Conservation (phyloP, 2,113 vertebrate genomes). For the Ceyx melanurus region DNA sequence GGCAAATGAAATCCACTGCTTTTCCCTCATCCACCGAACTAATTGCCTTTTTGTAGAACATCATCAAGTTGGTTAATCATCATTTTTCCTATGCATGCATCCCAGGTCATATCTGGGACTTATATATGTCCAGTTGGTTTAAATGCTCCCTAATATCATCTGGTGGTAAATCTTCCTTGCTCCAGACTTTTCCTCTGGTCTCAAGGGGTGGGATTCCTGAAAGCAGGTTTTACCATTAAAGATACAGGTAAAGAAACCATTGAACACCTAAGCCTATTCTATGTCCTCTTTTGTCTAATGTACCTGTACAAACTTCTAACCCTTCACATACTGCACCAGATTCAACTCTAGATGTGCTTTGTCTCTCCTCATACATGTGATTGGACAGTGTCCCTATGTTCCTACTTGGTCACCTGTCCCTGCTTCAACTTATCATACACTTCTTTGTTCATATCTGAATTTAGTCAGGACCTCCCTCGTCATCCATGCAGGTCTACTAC, state of each 20-base stretch:
- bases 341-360: not conserved
- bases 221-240: not conserved
- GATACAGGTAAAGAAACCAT: not conserved
- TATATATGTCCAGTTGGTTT: not conserved
- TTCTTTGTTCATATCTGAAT: not conserved
- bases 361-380: not conserved
- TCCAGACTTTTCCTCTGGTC: not conserved
- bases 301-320: not conserved
- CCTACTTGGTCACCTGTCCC: not conserved
- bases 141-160: not conserved
- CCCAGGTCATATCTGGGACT: not conserved
- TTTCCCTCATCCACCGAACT: not conserved
- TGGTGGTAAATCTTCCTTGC: not conserved
- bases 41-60: not conserved
- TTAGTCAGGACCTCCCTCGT: not conserved
- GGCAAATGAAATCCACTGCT: not conserved
- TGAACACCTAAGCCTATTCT: not conserved
- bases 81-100: not conserved
- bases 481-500: not conserved
- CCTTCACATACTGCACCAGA: not conserved
- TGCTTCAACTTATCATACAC: not conserved
- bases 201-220: rapidly evolving
- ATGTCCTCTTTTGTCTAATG: not conserved
- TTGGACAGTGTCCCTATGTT: not conserved
- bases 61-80: not conserved